These are phyloP conservation scores for Myotis vivesi DNA, from an alignment of 2,797 vertebrate genomes.

Conservation along the genomic window DNA sequence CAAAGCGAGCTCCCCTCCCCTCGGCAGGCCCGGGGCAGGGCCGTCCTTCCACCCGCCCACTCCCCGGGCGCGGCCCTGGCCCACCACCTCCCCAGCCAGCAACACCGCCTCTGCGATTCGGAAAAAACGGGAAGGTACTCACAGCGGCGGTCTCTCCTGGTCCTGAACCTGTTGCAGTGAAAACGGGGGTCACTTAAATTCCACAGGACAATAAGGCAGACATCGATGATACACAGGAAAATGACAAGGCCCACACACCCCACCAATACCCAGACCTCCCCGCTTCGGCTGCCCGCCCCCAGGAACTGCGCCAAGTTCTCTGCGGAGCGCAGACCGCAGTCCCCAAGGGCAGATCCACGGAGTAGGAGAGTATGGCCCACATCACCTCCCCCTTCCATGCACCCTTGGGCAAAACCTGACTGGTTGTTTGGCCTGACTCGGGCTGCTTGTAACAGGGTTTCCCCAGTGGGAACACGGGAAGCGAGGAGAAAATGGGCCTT, in stretches of 20 bases:
- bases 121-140: conserved; percentile 81
- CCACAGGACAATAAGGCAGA: conserved; percentile 62
- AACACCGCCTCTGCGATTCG: conserved; percentile 22
- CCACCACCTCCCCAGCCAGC: background rate
- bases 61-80: background rate
- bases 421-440: background rate
- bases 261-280: conserved; percentile 47
- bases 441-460: conserved; percentile 14
- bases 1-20: background rate
- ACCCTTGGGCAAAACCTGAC: conserved; percentile 44
- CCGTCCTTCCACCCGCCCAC: background rate
- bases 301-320: conserved; percentile 54
- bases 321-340: background rate
- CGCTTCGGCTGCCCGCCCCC: conserved; percentile 20
- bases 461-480: conserved; percentile 42
- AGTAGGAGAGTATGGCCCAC: background rate
- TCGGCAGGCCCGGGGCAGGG: background rate
- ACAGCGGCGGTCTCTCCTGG: conserved; percentile 76
- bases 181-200: conserved; percentile 80
- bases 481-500: conserved; percentile 68
- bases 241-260: conserved; percentile 70
- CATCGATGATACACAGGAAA: conserved; percentile 46
- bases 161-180: conserved; percentile 86
- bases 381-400: background rate
- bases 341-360: background rate